Evolutionary conservation across 2,888 invertebrate genomes (phyloP), one percentile per base, ranked within the genome.

Genomic region (Catocala sponsa): DNA sequence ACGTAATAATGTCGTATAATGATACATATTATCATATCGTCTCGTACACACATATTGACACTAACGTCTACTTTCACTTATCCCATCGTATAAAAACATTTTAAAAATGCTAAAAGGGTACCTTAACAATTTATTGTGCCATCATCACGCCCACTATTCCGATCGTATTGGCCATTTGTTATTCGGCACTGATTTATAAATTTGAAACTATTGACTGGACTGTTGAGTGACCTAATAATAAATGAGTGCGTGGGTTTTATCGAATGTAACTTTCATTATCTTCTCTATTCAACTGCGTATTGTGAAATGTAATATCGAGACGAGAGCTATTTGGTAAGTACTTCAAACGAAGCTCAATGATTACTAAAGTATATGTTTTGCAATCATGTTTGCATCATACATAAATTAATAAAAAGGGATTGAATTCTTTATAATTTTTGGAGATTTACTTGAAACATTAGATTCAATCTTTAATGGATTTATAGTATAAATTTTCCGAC

Each of bases 181-280:
- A 52, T 48, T 6, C 11, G 11, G 25, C 10, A 32, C 48, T 42
- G 48, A 42, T 48, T 48, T 42, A 55, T 55, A 55, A 38, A 55
- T 58, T 57, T 46, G 46, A 49, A 49, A 12, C 15, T 44, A 57
- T 50, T 57, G 33, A 50, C n/a, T 13, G 46, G 12, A 46, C 58
- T 35, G 51, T 58, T 52, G 51, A 58, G 13, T 35, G 51, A 58
- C 51, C 58, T 58, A 35, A 58, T 46, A 32, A 58, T 48, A 58
- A 52, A 46, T 35, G n/a, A 51, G 15, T 38, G 50, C 33, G 50
- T 50, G 35, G 12, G 44, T 51, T 52, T 44, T 38, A 13, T 4
- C 0, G 10, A 50, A 32, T 33, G 35, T 33, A 12, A 33, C 33
- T 57, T 57, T 50, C 12, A 48, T 43, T 32, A 6, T 55, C 12